Evolutionary conservation across 2,888 invertebrate genomes (phyloP).

Genomic region (Drosophila nigricruria): DNA sequence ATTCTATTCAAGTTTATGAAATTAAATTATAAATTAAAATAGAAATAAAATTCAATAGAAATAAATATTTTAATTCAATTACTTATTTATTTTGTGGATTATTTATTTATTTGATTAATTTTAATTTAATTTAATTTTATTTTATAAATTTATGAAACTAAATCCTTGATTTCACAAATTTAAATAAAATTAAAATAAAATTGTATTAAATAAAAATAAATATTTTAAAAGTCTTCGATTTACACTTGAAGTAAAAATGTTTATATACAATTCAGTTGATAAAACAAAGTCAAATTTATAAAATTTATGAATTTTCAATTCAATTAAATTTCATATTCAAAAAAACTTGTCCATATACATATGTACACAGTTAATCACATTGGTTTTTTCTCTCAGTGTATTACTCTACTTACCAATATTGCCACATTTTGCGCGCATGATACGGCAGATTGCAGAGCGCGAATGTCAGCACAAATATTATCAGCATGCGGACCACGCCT

Average conservation of each 20-base stretch:
- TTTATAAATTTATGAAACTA: no score
- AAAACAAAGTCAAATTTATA: background rate
- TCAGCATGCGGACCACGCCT: conserved; percentile 95
- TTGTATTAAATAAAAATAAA: background rate
- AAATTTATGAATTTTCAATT: background rate
- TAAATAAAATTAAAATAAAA: no score
- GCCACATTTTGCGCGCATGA: conserved; percentile 95
- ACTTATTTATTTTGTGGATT: no score
- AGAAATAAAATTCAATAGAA: no score
- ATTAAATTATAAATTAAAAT: no score
- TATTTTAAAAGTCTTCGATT: background rate
- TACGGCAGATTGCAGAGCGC: conserved; percentile 95
- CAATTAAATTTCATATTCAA: background rate
- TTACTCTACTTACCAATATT: conserved; percentile 88
- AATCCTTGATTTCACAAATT: no score
- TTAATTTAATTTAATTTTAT: no score
- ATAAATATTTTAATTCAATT: no score
- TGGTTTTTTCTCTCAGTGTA: conserved; percentile 5
- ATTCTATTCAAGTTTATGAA: no score
- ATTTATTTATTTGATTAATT: no score
- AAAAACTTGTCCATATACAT: background rate
- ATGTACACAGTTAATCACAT: no score
- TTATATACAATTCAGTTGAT: background rate
- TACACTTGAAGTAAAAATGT: background rate
- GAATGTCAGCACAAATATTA: conserved; percentile 94